These are phyloP conservation scores for Nothobranchius furzeri DNA, from an alignment of 2,113 vertebrate species.

Conservation along the genomic window DNA sequence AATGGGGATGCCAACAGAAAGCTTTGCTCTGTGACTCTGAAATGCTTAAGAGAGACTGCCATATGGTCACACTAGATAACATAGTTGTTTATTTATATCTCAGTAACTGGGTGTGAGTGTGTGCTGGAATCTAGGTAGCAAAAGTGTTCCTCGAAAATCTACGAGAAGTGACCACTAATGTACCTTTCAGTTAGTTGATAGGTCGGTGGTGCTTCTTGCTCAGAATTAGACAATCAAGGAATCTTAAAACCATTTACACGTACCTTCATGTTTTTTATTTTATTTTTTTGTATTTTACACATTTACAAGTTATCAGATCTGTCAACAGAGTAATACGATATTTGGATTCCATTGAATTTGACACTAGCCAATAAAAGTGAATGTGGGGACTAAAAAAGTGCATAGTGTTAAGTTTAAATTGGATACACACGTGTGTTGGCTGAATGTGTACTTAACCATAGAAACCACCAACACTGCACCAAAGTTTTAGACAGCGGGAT, in stretches of 20 bases:
- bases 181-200: not conserved
- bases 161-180: constrained; percentile 2
- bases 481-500: no score
- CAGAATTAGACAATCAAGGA: not conserved
- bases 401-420: not conserved
- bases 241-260: not conserved
- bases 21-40: constrained; percentile 52
- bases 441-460: not conserved
- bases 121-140: constrained; percentile 44
- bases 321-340: not conserved
- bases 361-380: not conserved
- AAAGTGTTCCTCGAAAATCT: constrained; percentile 37
- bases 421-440: not conserved
- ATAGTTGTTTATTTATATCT: constrained; percentile 66
- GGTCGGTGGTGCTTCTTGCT: not conserved
- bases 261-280: no score
- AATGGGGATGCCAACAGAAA: constrained; percentile 36
- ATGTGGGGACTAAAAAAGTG: not conserved
- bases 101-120: constrained; percentile 45
- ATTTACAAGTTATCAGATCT: not conserved
- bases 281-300: not conserved
- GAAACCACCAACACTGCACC: not conserved
- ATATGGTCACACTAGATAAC: constrained; percentile 57
- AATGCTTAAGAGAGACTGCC: constrained; percentile 47
- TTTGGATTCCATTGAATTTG: not conserved